Base-by-base conservation (phyloP, 1,140 invertebrate species). In the Drosophila pachea region DNA sequence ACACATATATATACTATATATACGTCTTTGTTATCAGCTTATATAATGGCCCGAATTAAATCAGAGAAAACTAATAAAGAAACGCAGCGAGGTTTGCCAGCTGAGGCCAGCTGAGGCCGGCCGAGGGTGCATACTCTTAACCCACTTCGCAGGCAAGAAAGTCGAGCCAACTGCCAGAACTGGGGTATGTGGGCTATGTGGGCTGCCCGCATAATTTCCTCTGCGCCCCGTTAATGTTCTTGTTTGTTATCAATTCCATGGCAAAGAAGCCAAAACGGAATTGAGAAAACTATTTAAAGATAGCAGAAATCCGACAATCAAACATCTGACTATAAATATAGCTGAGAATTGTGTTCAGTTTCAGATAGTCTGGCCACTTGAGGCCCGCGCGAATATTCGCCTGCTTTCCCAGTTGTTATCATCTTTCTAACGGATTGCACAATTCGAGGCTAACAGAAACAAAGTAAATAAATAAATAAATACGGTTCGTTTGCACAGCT, bases 51-150 rank as follows among this genome's bases (percentile, higher is more conserved):
- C 22, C 22, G 22, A 16, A 69, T 40, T 58, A 8, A 33, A 43
- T 38, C 12, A 54, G 29, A 55, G 36, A 58, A 7, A 9, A 50
- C 55, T 43, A 47, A 74, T 56, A 29, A 11, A 45, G 12, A 61
- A 45, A 38, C 32, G 43, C 53, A 68, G 49, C 35, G 32, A n/a
- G 5, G 36, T 5, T 4, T 9, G 12, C 12, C 8, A 22, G 16
- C 16, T 38, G n/a, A n/a, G n/a, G n/a, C n/a, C n/a, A n/a, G n/a
- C n/a, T n/a, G n/a, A n/a, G n/a, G n/a, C n/a, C n/a, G n/a, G 40
- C 40, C 61, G 74, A 22, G 50, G 38, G 66, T 77, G 74, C 78
- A 81, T 83, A 77, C 54, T 83, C 78, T 83, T 82, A 81, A 78
- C 78, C 78, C 66, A 81, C 65, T 81, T 81, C 53, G 47, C 9